Evolutionary conservation across 2,113 vertebrate species (phyloP), one percentile per base, ranked within the genome.

Genomic region (Alosa alosa): DNA sequence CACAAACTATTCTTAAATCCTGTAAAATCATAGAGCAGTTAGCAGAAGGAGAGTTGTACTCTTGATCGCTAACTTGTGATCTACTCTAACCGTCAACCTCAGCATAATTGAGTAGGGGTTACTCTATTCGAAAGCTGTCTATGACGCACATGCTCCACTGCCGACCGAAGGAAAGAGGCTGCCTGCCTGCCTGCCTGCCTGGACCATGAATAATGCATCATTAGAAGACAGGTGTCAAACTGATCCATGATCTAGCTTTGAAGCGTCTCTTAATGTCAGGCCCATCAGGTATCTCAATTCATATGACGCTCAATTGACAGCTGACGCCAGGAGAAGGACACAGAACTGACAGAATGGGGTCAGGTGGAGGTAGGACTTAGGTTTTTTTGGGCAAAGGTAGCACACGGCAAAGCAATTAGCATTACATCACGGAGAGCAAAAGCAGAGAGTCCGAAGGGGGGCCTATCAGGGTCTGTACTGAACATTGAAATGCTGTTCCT

Each of bases 301-400:
- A 68, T 68, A 68, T 20, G 18, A 45, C 31, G 22, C 41, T 81
- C 46, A 87, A 72, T 39, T 22, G 82, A 55, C 47, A 84, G 64
- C 52, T 68, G 44, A 60, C 52, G 7, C 39, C 41, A 44, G 45
- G 5, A 7, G 60, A 25, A 46, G 47, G 68, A 41, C 31, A 46
- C 15, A 81, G 44, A 84, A 64, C 45, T 81, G 87, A 84, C 72
- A 82, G 72, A 88, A 82, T 47, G 81, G 60, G 87, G 85, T 55
- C 82, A 81, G 81, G 39, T 13, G 82, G 60, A 82, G 72, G 64
- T 49, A 68, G 64, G 55, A 22, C 55, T 60, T 60, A 18, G 41
- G 41, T 0, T 44, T 44, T 52, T 60, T 60, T 60, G 20, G 55
- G 55, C 55, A 60, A 5, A 83, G 87, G 52, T 84, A 47, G n/a